These are phyloP conservation scores for Lichenostomus cassidix DNA, from an alignment of 2,113 vertebrate species.

Conservation along the genomic window DNA sequence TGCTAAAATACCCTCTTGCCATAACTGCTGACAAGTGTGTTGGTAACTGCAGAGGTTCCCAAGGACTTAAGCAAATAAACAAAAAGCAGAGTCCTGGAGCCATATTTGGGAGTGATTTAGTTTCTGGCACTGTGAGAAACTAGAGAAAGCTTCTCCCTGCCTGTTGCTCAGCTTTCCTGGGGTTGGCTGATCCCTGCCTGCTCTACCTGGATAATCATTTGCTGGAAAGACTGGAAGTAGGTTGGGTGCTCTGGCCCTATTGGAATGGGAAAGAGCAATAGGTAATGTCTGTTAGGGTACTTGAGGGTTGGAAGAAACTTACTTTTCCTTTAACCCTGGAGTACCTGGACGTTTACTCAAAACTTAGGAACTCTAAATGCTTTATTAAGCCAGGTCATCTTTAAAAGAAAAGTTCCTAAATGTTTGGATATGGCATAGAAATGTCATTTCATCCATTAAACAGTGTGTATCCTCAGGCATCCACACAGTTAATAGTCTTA, in stretches of 20 bases:
- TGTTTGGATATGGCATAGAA: not conserved
- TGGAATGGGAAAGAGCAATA: not conserved
- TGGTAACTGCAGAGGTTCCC: slow-evolving; percentile 51
- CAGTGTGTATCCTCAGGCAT: not conserved
- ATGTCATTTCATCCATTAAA: not conserved
- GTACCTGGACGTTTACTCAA: rapidly evolving
- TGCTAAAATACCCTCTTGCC: slow-evolving; percentile 12
- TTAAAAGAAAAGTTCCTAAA: not conserved
- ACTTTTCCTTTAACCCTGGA: not conserved
- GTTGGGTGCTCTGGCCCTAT: not conserved
- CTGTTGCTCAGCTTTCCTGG: not conserved
- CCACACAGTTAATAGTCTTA: not conserved
- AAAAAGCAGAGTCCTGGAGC: not conserved
- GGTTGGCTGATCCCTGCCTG: not conserved
- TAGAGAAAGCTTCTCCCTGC: not conserved
- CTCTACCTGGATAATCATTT: not conserved
- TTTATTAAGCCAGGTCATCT: not conserved
- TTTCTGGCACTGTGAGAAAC: slow-evolving; percentile 23
- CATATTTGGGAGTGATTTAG: not conserved
- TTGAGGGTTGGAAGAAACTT: not conserved
- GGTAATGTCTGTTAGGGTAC: not conserved
- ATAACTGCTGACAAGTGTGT: slow-evolving; percentile 50
- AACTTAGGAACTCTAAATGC: not conserved
- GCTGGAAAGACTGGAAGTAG: not conserved
- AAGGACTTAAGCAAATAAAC: slow-evolving; percentile 50